phyloP scores from a whole-genome alignment of 2,797 vertebrate genomes.

The Podargus strigoides region DNA sequence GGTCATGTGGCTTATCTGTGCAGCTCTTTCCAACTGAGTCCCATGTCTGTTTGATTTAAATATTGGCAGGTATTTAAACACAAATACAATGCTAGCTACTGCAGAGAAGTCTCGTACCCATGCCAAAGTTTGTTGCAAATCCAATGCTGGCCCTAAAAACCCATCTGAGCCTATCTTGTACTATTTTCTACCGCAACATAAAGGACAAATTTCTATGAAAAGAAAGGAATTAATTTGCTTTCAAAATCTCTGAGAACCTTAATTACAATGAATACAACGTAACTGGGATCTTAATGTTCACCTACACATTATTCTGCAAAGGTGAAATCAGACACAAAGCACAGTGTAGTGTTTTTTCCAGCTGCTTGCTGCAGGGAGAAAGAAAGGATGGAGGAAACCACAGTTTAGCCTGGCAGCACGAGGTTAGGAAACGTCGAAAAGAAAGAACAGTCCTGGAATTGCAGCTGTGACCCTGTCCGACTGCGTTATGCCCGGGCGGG shows the following conservation, averaged over 20 bases:
- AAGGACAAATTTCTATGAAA: background rate
- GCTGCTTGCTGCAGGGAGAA: background rate
- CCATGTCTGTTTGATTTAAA: background rate
- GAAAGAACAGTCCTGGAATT: background rate
- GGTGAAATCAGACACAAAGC: background rate
- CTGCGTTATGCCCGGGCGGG: fast-evolving
- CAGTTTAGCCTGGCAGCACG: background rate
- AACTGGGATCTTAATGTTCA: background rate
- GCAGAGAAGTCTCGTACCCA: background rate
- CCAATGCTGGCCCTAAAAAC: background rate
- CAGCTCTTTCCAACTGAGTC: background rate
- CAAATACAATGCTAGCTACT: background rate
- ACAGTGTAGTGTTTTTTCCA: background rate
- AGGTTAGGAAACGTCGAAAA: background rate
- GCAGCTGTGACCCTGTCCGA: background rate
- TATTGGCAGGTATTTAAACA: background rate
- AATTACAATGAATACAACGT: background rate
- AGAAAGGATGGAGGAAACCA: background rate
- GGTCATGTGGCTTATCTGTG: background rate
- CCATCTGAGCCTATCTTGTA: background rate
- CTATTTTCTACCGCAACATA: background rate
- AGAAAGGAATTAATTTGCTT: background rate
- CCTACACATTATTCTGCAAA: background rate
- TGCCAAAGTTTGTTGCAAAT: background rate
- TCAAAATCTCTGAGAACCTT: background rate